Conservation (phyloP, 2,797 vertebrate species). For the Amblyopsis hoosieri region DNA sequence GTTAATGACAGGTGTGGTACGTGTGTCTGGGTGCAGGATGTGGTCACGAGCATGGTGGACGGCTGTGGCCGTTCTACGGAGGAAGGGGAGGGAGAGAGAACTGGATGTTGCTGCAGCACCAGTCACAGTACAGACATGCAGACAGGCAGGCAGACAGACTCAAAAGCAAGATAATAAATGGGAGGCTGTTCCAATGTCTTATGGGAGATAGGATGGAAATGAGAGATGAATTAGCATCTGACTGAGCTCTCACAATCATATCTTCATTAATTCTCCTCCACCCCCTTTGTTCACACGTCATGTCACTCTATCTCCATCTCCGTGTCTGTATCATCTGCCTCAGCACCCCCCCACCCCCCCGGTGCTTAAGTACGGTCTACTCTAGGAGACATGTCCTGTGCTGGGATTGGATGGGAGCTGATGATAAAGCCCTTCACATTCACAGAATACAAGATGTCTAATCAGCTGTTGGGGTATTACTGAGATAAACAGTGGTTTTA, state of each 20-base stretch:
- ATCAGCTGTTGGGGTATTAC: neutral
- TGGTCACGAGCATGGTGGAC: conserved; percentile 27
- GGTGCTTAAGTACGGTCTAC: neutral
- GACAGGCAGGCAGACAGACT: neutral
- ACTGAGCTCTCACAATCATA: conserved; percentile 39
- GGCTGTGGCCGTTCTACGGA: conserved; percentile 2
- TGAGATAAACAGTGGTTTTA: neutral
- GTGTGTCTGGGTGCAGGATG: no score
- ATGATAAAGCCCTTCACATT: conserved; percentile 38
- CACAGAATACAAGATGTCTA: conserved; percentile 46
- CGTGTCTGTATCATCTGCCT: conserved; percentile 3
- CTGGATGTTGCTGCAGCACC: neutral
- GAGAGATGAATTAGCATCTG: conserved; percentile 43
- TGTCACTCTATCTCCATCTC: no score
- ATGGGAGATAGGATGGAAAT: neutral
- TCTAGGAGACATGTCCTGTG: conserved; percentile 9
- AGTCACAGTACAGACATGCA: conserved; percentile 1
- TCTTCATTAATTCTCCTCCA: conserved; percentile 44
- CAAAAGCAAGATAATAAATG: neutral
- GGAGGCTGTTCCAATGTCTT: neutral
- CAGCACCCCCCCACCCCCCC: neutral
- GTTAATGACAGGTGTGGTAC: no score
- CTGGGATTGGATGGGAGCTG: conserved; percentile 38
- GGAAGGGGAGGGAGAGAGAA: neutral
- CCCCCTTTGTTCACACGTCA: neutral